These are phyloP conservation scores for Etheostoma nigrum DNA, from an alignment of 2,797 vertebrate species.

Conservation along the genomic window DNA sequence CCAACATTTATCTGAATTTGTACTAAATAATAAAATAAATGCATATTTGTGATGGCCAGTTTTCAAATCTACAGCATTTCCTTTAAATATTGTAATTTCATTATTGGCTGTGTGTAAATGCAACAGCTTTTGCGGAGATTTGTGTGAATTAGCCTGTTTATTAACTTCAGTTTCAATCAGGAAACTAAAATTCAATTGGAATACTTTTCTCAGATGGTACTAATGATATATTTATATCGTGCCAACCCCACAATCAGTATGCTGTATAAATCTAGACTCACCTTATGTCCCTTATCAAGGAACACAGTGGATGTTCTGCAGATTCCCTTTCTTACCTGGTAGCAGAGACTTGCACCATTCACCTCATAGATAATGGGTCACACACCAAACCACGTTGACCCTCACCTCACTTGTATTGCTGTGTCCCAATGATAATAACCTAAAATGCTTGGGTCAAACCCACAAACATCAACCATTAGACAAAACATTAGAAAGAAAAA, in stretches of 20 bases:
- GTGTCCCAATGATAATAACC: conserved; percentile 72
- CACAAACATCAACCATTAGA: neutral
- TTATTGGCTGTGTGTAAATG: neutral
- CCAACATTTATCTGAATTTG: neutral
- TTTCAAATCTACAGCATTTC: neutral
- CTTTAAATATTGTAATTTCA: neutral
- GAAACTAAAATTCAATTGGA: conserved; percentile 12
- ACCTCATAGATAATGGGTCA: conserved; percentile 57
- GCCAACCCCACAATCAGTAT: conserved; percentile 65
- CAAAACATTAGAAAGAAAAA: neutral
- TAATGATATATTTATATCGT: conserved; percentile 52
- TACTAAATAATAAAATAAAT: too few relatives aligned
- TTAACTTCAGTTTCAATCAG: neutral
- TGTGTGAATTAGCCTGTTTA: neutral
- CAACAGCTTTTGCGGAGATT: neutral
- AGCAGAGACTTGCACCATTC: conserved; percentile 35
- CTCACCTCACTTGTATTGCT: conserved; percentile 53
- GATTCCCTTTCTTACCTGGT: conserved; percentile 34
- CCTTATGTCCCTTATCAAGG: conserved; percentile 19
- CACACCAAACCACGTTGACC: conserved; percentile 31
- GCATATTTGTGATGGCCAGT: neutral
- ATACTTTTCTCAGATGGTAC: neutral
- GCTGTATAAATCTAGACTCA: conserved; percentile 19
- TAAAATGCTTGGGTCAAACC: conserved; percentile 8
- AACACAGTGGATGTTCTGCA: conserved; percentile 43